Base-by-base conservation (phyloP, 2,797 vertebrate species). In the Takifugu ocellatus region DNA sequence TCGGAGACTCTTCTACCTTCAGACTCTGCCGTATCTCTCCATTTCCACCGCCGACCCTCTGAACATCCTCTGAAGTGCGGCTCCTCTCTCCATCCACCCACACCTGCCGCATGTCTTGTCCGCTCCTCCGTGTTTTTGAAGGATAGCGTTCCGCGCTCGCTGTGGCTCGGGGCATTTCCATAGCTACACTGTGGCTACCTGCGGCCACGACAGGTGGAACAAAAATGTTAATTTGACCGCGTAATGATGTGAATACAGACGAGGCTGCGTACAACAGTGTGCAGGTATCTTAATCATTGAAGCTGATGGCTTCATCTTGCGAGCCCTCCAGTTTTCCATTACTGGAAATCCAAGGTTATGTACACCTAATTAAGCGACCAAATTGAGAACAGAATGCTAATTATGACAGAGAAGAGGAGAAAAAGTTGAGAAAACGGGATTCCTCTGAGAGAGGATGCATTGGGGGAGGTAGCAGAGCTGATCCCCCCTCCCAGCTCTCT, bases 301-400 rank as follows among this genome's bases (percentile, higher is more conserved):
- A 86, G 87, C 87, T 91, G 92, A 92, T 90, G 90, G 87, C 91
- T 92, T 91, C 84, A 91, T 92, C 89, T 86, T 48, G 78, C 83
- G 83, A 89, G 90, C 91, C 90, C 88, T 89, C 83, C 91, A 90
- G 90, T 90, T 88, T 92, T 92, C 87, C 86, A 92, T 92, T 91
- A 90, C 89, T 91, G 87, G 88, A 92, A 92, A 91, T 90, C 89
- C 91, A 93, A 93, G 91, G 91, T 93, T 93, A 92, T 92, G 91
- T 92, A 92, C 90, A 92, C 90, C 91, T 91, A 92, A 93, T 93
- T 92, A 93, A 91, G 89, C 84, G 85, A 88, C 88, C 88, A 90
- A 91, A 92, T 92, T 84, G 88, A 91, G 91, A 92, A 91, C 89
- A 91, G 91, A 90, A 92, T 92, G 91, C 92, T 92, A 92, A 93